phyloP scores from a whole-genome alignment of 2,888 invertebrate genomes.

The Oasisia sp. region DNA sequence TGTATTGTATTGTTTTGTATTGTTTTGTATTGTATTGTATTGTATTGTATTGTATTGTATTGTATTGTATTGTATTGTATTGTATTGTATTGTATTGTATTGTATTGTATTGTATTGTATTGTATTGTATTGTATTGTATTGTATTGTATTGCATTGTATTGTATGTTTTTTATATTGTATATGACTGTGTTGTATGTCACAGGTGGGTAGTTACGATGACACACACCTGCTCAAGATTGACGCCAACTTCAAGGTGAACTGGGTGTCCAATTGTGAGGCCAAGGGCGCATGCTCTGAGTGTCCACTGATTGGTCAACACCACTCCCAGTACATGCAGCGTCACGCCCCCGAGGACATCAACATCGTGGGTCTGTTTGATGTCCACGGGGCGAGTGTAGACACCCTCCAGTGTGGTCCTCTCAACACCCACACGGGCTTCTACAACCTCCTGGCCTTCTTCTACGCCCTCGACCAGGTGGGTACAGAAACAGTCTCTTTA shows the following conservation, averaged over 20 bases:
- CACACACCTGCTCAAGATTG: constrained; percentile 56
- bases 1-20: too few relatives aligned
- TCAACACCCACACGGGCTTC: constrained; percentile 57
- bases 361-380: constrained; percentile 64
- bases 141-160: too few relatives aligned
- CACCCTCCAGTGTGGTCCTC: constrained; percentile 62
- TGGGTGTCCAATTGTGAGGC: constrained; percentile 50
- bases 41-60: too few relatives aligned
- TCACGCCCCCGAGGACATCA: constrained; percentile 53
- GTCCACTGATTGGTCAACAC: constrained; percentile 43
- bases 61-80: too few relatives aligned
- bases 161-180: too few relatives aligned
- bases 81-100: too few relatives aligned
- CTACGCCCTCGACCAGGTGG: constrained; percentile 64
- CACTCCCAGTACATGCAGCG: constrained; percentile 43
- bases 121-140: too few relatives aligned
- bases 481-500: constrained; percentile 41
- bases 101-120: too few relatives aligned
- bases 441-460: constrained; percentile 65
- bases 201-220: constrained; percentile 63
- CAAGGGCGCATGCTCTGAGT: constrained; percentile 50
- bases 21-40: too few relatives aligned
- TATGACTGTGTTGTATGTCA: constrained; percentile 23
- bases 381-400: constrained; percentile 60
- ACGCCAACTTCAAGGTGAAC: constrained; percentile 46